phyloP scores from a whole-genome alignment of 2,113 vertebrate genomes.

The Psittacula cyanocephala region DNA sequence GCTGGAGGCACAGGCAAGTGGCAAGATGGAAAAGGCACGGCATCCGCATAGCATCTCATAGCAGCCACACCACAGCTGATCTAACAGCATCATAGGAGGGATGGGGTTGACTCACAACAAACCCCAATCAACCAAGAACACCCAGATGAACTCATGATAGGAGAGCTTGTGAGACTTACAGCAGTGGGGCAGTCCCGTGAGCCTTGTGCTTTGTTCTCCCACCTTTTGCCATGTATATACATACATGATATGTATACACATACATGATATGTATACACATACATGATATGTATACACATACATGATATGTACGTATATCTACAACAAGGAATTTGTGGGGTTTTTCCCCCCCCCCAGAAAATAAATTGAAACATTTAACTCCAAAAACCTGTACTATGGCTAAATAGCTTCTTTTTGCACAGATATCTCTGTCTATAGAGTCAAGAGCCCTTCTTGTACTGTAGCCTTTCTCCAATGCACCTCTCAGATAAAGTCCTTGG shows the following conservation, averaged over 20 bases:
- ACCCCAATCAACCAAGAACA: not conserved
- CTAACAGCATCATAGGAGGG: fast-evolving
- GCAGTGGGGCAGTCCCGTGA: fast-evolving
- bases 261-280: fast-evolving
- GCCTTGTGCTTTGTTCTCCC: not conserved
- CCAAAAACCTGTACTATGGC: not conserved
- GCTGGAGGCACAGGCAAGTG: not conserved
- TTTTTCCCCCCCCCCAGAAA: fast-evolving
- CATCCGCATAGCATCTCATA: fast-evolving
- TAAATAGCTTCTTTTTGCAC: not conserved
- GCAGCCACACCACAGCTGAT: not conserved
- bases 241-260: fast-evolving
- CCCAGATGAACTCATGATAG: not conserved
- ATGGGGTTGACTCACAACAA: not conserved
- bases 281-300: fast-evolving
- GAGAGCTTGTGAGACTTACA: no score
- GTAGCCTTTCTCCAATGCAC: not conserved
- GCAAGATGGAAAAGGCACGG: not conserved
- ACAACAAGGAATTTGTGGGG: not conserved
- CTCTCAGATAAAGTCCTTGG: not conserved
- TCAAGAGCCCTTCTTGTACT: not conserved
- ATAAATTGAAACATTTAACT: not conserved
- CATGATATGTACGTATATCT: fast-evolving
- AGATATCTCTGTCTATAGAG: not conserved
- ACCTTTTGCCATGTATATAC: not conserved